phyloP scores from a whole-genome alignment of 2,797 vertebrate genomes.

The Poecile montanus region DNA sequence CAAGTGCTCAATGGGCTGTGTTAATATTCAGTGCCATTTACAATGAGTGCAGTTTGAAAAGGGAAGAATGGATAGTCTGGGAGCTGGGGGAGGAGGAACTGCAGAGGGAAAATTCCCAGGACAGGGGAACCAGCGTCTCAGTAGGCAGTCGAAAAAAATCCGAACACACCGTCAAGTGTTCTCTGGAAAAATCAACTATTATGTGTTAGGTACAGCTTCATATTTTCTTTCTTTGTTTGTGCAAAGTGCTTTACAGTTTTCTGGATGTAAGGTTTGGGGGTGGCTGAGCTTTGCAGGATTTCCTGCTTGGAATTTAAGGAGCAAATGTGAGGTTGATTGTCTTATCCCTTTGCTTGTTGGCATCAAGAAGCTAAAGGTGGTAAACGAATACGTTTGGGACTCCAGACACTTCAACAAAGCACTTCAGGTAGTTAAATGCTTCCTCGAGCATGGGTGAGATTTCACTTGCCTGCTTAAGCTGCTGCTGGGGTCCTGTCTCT shows the following conservation, averaged over 20 bases:
- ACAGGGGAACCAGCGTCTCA: not conserved
- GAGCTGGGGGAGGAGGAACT: conserved; percentile 49
- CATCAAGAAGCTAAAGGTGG: not conserved
- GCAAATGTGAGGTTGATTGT: not conserved
- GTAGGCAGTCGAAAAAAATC: not conserved
- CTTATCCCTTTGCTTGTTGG: not conserved
- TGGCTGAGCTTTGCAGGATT: not conserved
- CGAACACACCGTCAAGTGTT: conserved; percentile 3
- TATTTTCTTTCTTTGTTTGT: not conserved
- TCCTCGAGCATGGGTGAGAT: not conserved
- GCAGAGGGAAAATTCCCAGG: conserved; percentile 59
- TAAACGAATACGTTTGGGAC: not conserved
- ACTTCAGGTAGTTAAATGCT: conserved; percentile 35
- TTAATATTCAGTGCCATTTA: conserved; percentile 75
- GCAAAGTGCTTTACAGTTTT: not conserved
- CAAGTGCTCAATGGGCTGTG: conserved; percentile 66
- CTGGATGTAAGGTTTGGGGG: not conserved
- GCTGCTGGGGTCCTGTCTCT: not conserved
- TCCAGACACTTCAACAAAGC: not conserved
- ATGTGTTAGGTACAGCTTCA: not conserved
- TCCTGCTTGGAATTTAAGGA: not conserved
- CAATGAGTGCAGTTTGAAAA: conserved; percentile 73
- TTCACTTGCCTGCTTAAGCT: not conserved
- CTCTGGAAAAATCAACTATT: conserved; percentile 4
- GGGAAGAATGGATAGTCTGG: conserved; percentile 68